Evolutionary conservation across 2,888 invertebrate species (phyloP).

Genomic region (Candidula unifasciata): DNA sequence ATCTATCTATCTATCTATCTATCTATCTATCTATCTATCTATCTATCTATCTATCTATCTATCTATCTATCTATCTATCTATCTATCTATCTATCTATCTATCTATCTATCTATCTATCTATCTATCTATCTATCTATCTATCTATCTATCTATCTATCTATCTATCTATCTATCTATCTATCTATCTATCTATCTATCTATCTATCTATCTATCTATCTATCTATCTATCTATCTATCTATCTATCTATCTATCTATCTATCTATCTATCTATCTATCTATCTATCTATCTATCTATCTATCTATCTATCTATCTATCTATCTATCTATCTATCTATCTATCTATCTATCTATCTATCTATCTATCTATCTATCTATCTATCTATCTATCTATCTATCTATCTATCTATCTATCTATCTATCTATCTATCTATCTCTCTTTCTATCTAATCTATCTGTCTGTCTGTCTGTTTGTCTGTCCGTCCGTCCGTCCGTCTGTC

Average conservation of each 20-base stretch:
- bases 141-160: constrained; percentile 10
- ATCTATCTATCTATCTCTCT: too few species aligned
- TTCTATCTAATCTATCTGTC: too few species aligned
- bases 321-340: constrained; percentile 6
- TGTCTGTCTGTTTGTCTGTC: too few species aligned
- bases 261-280: not conserved
- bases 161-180: constrained; percentile 10
- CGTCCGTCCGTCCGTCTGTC: too few species aligned
- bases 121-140: constrained; percentile 10
- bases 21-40: not conserved
- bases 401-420: not conserved
- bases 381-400: not conserved
- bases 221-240: constrained; percentile 13
- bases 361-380: constrained; percentile 1
- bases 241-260: constrained; percentile 25
- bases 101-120: constrained; percentile 1
- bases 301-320: constrained; percentile 14
- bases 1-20: too few species aligned
- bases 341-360: not conserved
- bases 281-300: constrained; percentile 12
- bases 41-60: constrained; percentile 10
- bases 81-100: constrained; percentile 10
- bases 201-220: constrained; percentile 10
- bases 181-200: constrained; percentile 10
- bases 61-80: constrained; percentile 10